A percentile compares a stretch with the other conserved stretches of the same genome.
These are phyloP conservation scores for Papilio polytes DNA, from an alignment of 1,140 invertebrate species.

Conservation along the genomic window DNA sequence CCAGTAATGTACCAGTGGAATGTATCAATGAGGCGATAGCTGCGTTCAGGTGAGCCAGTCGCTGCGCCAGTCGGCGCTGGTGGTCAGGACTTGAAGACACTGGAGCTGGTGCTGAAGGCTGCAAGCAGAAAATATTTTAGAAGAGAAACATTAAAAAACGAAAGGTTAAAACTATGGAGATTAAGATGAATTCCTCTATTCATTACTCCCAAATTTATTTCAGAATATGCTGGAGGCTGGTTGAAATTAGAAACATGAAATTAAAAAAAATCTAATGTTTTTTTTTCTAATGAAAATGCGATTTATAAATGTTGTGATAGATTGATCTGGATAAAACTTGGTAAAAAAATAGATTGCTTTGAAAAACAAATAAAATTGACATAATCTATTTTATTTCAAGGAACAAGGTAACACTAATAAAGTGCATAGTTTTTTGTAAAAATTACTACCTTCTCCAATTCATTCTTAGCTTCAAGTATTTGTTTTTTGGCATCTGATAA, in stretches of 20 bases:
- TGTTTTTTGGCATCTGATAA: conserved; percentile 19
- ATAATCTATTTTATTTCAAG: too few relatives aligned
- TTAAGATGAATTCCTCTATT: background rate
- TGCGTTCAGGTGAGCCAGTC: conserved; percentile 44
- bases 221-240: background rate
- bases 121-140: too few relatives aligned
- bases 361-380: too few relatives aligned
- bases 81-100: background rate
- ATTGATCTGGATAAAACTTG: too few relatives aligned
- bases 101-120: background rate
- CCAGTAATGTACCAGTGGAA: conserved; percentile 15
- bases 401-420: too few relatives aligned
- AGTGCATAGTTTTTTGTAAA: background rate
- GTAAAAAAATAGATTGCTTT: too few relatives aligned
- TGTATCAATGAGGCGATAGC: conserved; percentile 38
- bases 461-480: conserved; percentile 2
- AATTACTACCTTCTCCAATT: background rate
- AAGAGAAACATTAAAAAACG: too few relatives aligned
- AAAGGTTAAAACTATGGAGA: too few relatives aligned
- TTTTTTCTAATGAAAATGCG: too few relatives aligned
- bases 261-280: too few relatives aligned
- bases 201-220: background rate
- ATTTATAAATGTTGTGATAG: too few relatives aligned
- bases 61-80: conserved; percentile 32
- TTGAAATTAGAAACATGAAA: background rate